These are phyloP conservation scores for Atrina japonica DNA, from an alignment of 2,888 invertebrate species.

Conservation along the genomic window DNA sequence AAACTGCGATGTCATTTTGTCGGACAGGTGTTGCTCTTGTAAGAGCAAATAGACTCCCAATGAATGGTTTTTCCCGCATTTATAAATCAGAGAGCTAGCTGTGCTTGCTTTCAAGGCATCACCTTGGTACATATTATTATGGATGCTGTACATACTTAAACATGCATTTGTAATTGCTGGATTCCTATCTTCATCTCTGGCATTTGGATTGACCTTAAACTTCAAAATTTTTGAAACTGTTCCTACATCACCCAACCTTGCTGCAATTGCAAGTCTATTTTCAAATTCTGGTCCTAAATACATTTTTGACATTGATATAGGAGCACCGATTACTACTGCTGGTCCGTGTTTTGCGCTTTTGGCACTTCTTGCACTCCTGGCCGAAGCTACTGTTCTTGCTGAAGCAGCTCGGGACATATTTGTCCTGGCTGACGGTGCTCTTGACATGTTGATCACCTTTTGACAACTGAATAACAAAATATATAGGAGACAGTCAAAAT, in stretches of 20 bases:
- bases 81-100: too few relatives aligned
- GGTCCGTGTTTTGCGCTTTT: constrained; percentile 17
- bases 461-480: too few relatives aligned
- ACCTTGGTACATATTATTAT: too few relatives aligned
- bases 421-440: background rate
- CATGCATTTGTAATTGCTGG: constrained; percentile 63
- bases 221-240: constrained; percentile 70
- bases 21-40: too few relatives aligned
- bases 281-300: constrained; percentile 65
- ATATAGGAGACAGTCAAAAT: too few relatives aligned
- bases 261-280: constrained; percentile 60
- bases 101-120: too few relatives aligned
- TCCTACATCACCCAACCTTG: constrained; percentile 66
- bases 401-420: constrained; percentile 16
- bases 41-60: too few relatives aligned
- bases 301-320: constrained; percentile 53
- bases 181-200: constrained; percentile 59
- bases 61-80: too few relatives aligned
- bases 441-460: background rate
- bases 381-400: constrained; percentile 7
- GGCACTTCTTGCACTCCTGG: constrained; percentile 10
- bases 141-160: constrained; percentile 57
- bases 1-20: too few relatives aligned
- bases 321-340: constrained; percentile 4
- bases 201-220: constrained; percentile 62